Evolutionary conservation across 2,797 vertebrate species (phyloP).

Genomic region (Epinephelus coioides): DNA sequence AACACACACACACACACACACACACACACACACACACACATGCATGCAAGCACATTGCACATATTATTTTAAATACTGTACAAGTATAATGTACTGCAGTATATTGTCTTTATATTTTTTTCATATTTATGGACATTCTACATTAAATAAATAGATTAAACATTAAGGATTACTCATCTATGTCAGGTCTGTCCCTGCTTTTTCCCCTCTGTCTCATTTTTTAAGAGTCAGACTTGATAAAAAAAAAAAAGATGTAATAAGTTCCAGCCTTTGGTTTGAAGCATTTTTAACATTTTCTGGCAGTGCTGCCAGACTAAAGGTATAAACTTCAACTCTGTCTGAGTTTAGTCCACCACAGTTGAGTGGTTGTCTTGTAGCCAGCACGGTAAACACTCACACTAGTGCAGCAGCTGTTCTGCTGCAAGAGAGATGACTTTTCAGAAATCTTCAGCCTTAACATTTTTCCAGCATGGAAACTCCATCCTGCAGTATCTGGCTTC

Average conservation of each 20-base stretch:
- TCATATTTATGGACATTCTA: neutral
- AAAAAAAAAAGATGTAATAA: neutral
- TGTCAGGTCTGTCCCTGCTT: too few species aligned
- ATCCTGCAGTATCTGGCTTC: conserved; percentile 26
- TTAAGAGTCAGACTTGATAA: neutral
- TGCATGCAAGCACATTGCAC: conserved; percentile 5
- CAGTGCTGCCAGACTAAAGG: conserved; percentile 6
- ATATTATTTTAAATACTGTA: neutral
- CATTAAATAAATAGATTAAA: too few species aligned
- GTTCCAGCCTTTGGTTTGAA: neutral
- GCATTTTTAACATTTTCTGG: neutral
- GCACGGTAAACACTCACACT: neutral
- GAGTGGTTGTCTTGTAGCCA: conserved; percentile 11
- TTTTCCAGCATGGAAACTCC: conserved; percentile 43
- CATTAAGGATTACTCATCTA: too few species aligned
- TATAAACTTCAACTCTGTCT: conserved; percentile 10
- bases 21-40: conserved; percentile 15
- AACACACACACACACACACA: conserved; percentile 11
- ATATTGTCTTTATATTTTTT: neutral
- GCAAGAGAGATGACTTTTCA: conserved; percentile 6
- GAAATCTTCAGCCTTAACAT: conserved; percentile 27
- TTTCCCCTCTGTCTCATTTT: neutral
- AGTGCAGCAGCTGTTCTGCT: conserved; percentile 28
- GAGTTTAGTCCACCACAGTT: conserved; percentile 6
- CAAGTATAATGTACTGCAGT: conserved; percentile 9